These are phyloP conservation scores for Pyrrhosoma nymphula DNA, from an alignment of 2,888 invertebrate species.

Conservation along the genomic window DNA sequence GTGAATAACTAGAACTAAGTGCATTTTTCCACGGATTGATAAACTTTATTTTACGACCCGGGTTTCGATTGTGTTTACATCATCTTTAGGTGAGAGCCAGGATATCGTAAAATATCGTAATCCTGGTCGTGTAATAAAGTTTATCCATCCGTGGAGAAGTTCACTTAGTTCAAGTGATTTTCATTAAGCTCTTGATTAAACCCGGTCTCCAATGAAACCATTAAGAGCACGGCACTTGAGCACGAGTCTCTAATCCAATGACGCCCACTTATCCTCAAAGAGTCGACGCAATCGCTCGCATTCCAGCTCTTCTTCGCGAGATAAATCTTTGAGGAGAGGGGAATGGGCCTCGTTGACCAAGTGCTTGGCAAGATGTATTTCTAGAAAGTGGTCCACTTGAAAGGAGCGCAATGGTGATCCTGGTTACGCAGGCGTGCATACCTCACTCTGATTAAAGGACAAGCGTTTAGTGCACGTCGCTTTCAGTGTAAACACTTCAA, in stretches of 20 bases:
- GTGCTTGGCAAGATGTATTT: neutral
- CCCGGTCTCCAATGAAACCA: too few relatives aligned
- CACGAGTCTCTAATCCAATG: neutral
- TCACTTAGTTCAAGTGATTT: too few relatives aligned
- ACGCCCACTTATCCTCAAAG: neutral
- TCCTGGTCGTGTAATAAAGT: too few relatives aligned
- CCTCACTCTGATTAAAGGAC: neutral
- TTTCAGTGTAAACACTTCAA: neutral
- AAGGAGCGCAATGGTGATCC: neutral
- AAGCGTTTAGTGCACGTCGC: neutral
- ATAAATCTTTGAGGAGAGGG: neutral
- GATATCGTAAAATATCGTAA: too few relatives aligned
- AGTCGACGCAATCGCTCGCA: neutral
- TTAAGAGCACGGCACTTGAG: too few relatives aligned
- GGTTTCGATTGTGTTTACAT: too few relatives aligned
- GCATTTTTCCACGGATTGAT: too few relatives aligned
- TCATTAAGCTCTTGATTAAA: too few relatives aligned
- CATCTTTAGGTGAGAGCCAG: too few relatives aligned
- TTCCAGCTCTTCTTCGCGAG: neutral
- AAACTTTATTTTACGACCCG: too few relatives aligned
- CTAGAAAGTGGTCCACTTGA: neutral
- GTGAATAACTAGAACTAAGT: too few relatives aligned
- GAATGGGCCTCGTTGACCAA: neutral
- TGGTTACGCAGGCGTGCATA: neutral
- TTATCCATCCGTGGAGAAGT: too few relatives aligned